These are phyloP conservation scores for Drosophila pandora DNA, from an alignment of 1,140 invertebrate species.

Conservation along the genomic window DNA sequence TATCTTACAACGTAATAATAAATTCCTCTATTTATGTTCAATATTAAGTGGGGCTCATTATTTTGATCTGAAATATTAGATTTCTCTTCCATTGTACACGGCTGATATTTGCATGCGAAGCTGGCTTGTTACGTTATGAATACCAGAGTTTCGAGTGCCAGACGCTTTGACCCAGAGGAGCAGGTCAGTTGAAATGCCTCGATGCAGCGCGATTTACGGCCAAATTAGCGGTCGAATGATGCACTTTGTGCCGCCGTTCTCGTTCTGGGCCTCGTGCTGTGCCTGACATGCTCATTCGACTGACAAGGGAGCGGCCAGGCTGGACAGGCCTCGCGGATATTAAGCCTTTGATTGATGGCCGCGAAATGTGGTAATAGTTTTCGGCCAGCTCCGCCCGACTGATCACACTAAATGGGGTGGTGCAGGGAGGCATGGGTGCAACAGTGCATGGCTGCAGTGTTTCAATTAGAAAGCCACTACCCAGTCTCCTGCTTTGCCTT, in stretches of 20 bases:
- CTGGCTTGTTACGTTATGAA: slow-evolving; percentile 58
- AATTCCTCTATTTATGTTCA: no score
- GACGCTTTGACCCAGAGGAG: slow-evolving; percentile 9
- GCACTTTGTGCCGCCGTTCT: slow-evolving; percentile 34
- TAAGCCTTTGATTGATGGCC: slow-evolving; percentile 54
- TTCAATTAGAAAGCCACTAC: slow-evolving; percentile 31
- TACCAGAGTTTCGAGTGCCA: slow-evolving; percentile 31
- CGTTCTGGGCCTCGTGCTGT: slow-evolving; percentile 8
- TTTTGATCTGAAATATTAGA: not conserved
- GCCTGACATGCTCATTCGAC: slow-evolving; percentile 36
- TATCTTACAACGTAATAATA: no score
- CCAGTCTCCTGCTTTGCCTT: slow-evolving; percentile 3
- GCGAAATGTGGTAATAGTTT: slow-evolving; percentile 43
- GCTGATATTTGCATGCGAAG: slow-evolving; percentile 60
- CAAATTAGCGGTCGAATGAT: slow-evolving; percentile 61
- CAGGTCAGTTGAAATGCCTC: slow-evolving; percentile 17
- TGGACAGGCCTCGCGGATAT: slow-evolving; percentile 53
- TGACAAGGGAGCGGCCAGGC: not conserved
- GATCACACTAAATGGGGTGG: not conserved
- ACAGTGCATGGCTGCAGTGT: slow-evolving; percentile 9
- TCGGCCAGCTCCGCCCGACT: slow-evolving; percentile 10
- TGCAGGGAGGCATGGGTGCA: not conserved
- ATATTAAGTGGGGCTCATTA: not conserved
- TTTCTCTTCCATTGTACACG: not conserved
- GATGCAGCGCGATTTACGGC: slow-evolving; percentile 41